phyloP scores from a whole-genome alignment of 2,888 invertebrate genomes.

The Anarsia innoxiella region DNA sequence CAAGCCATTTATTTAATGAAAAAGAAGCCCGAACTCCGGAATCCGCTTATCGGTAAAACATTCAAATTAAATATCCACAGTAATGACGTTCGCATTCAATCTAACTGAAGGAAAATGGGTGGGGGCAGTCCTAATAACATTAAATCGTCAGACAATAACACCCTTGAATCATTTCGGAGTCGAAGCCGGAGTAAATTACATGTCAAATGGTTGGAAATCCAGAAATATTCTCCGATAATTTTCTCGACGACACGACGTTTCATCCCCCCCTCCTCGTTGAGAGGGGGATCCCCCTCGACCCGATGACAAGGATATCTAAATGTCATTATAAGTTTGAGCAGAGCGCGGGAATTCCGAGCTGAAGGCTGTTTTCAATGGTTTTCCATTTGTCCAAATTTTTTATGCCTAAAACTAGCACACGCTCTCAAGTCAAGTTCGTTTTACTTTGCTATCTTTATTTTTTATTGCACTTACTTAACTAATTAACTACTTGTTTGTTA shows the following conservation, averaged over 20 bases:
- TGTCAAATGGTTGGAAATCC: slow-evolving; percentile 63
- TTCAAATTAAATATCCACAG: slow-evolving; percentile 47
- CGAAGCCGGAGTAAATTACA: slow-evolving; percentile 55
- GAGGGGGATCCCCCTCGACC: slow-evolving; percentile 13
- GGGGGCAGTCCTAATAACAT: slow-evolving; percentile 44
- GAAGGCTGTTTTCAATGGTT: slow-evolving; percentile 39
- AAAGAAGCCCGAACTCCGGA: slow-evolving; percentile 22
- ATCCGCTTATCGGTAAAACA: slow-evolving; percentile 39
- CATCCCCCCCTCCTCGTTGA: slow-evolving; percentile 14
- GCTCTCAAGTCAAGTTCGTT: too few relatives aligned
- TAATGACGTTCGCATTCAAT: slow-evolving; percentile 43
- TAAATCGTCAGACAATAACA: slow-evolving; percentile 58
- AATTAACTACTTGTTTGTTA: too few relatives aligned
- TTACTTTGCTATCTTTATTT: too few relatives aligned
- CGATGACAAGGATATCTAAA: slow-evolving; percentile 68
- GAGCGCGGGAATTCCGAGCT: slow-evolving; percentile 43
- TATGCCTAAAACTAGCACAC: too few relatives aligned
- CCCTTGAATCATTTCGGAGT: slow-evolving; percentile 45
- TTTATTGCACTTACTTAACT: too few relatives aligned
- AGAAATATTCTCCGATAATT: slow-evolving; percentile 56
- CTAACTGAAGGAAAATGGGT: slow-evolving; percentile 28
- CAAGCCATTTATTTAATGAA: slow-evolving; percentile 36
- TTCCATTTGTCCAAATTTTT: too few relatives aligned
- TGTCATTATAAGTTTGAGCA: slow-evolving; percentile 70
- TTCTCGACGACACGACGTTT: slow-evolving; percentile 24